phyloP scores from a whole-genome alignment of 2,888 invertebrate species.

The Ctenicera cuprea region DNA sequence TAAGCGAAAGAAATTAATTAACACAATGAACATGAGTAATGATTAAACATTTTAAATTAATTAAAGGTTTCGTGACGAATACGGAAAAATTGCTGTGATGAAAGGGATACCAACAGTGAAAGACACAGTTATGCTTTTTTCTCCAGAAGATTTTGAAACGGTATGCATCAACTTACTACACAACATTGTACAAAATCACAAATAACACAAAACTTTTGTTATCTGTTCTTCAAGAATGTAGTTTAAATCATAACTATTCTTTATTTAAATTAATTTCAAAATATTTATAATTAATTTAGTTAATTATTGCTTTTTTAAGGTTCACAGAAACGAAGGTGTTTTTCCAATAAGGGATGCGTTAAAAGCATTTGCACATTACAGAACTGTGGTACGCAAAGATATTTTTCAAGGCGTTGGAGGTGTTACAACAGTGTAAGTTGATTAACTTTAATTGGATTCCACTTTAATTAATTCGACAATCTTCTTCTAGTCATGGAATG shows the following conservation, averaged over 20 bases:
- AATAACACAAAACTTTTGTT: neutral
- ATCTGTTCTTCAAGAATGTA: no score
- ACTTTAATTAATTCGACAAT: neutral
- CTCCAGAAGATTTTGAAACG: constrained; percentile 73
- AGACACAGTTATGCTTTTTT: constrained; percentile 68
- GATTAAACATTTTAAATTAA: constrained; percentile 17
- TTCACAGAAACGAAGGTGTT: constrained; percentile 72
- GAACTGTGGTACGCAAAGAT: constrained; percentile 67
- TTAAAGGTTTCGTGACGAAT: constrained; percentile 61
- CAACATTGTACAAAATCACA: neutral
- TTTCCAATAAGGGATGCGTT: constrained; percentile 71
- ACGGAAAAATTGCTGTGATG: constrained; percentile 72
- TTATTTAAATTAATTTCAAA: no score
- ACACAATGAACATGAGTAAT: neutral
- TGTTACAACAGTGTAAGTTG: constrained; percentile 64
- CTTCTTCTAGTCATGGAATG: constrained; percentile 71
- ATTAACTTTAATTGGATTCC: neutral
- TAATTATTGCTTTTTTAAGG: constrained; percentile 55
- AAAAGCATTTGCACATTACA: constrained; percentile 69
- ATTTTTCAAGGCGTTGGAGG: constrained; percentile 67
- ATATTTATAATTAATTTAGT: neutral
- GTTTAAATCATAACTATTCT: no score
- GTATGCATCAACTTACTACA: constrained; percentile 40
- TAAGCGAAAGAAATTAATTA: constrained; percentile 36
- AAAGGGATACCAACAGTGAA: constrained; percentile 64